Evolutionary conservation across 2,113 vertebrate species (phyloP).

Genomic region (Penelope pileata): DNA sequence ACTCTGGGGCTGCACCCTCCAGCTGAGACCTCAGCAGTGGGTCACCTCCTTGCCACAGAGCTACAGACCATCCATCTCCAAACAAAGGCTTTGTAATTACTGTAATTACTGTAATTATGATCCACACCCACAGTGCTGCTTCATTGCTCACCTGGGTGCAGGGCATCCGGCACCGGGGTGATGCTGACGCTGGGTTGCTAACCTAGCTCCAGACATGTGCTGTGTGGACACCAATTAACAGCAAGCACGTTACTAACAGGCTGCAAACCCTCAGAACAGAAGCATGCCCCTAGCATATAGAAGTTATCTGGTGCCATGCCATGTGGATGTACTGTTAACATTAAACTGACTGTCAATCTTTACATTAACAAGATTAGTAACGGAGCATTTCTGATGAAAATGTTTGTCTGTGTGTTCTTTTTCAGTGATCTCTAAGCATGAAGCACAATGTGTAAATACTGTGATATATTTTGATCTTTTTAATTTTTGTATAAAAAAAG

Average conservation of each 20-base stretch:
- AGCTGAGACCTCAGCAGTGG: not conserved
- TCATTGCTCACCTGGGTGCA: not conserved
- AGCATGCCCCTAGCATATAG: not conserved
- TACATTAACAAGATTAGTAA: not conserved
- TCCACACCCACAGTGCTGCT: not conserved
- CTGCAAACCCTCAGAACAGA: not conserved
- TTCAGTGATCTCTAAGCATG: constrained; percentile 89
- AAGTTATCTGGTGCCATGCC: not conserved
- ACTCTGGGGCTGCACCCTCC: not conserved
- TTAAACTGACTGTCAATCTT: not conserved
- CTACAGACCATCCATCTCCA: not conserved
- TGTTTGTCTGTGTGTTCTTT: constrained; percentile 73
- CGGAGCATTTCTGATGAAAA: not conserved
- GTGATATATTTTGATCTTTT: constrained; percentile 86
- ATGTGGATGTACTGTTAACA: not conserved
- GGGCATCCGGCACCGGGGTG: too few species aligned
- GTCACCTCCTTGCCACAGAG: not conserved
- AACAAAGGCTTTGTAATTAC: not conserved
- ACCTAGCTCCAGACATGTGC: not conserved
- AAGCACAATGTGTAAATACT: constrained; percentile 85
- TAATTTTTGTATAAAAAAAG: constrained; percentile 80
- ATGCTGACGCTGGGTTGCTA: not conserved
- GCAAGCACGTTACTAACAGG: not conserved
- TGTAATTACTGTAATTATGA: too few species aligned
- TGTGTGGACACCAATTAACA: not conserved